A percentile compares a stretch with the other conserved stretches of the same genome.
Conservation (phyloP, 2,113 vertebrate genomes). For the Macaca nemestrina region DNA sequence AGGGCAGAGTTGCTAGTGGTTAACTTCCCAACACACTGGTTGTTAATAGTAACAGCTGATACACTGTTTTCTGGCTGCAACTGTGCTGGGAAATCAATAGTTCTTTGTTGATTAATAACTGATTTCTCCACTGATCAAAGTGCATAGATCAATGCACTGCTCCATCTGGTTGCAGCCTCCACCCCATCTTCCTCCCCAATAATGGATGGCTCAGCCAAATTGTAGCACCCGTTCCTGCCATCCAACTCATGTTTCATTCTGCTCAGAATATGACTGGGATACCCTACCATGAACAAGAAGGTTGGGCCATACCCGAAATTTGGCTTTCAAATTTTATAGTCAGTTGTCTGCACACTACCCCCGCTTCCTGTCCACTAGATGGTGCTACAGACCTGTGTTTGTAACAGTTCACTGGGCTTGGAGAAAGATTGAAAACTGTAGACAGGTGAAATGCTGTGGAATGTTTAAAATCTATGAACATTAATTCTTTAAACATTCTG, state of each 20-base stretch:
- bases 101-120: constrained; percentile 68
- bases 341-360: not conserved
- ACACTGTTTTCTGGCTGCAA: not conserved
- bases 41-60: not conserved
- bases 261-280: not conserved
- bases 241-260: not conserved
- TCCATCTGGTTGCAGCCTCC: not conserved
- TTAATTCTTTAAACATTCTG: constrained; percentile 41
- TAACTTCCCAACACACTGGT: constrained; percentile 9
- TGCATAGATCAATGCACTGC: not conserved
- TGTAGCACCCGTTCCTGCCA: not conserved
- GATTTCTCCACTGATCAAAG: constrained; percentile 49
- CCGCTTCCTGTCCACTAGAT: constrained; percentile 68
- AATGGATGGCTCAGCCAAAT: not conserved
- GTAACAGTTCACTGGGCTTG: constrained; percentile 31
- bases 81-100: constrained; percentile 45
- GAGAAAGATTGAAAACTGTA: not conserved
- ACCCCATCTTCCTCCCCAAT: not conserved
- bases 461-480: constrained; percentile 27
- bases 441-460: not conserved
- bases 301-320: not conserved
- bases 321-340: not conserved
- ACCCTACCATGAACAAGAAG: not conserved
- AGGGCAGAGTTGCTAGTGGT: not conserved
- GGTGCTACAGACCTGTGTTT: constrained; percentile 61